phyloP scores from a whole-genome alignment of 2,888 invertebrate genomes.

The Bombylius major region DNA sequence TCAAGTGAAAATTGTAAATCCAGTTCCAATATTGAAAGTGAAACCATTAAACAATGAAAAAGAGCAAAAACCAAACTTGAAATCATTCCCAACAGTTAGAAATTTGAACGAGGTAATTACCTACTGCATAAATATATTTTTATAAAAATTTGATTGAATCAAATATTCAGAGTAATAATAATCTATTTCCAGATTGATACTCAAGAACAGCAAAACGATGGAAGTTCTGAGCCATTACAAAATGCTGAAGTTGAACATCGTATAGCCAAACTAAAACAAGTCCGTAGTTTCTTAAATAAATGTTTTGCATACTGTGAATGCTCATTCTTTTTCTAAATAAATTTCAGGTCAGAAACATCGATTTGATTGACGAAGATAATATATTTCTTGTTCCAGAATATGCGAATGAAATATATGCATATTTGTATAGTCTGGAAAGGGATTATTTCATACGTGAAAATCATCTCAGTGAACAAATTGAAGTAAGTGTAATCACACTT shows the following conservation, averaged over 20 bases:
- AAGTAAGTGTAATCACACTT: conserved; percentile 14
- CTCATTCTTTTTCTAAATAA: not conserved
- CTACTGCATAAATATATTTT: too few species aligned
- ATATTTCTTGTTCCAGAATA: conserved; percentile 72
- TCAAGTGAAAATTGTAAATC: conserved; percentile 14
- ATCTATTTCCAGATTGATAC: too few species aligned
- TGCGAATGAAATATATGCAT: conserved; percentile 78
- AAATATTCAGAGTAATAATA: too few species aligned
- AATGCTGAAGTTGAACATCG: conserved; percentile 18
- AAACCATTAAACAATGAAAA: too few species aligned
- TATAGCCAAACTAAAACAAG: not conserved
- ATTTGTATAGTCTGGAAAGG: conserved; percentile 63
- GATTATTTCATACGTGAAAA: conserved; percentile 50
- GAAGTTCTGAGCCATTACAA: conserved; percentile 28
- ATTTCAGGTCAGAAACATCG: conserved; percentile 53
- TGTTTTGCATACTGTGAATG: not conserved
- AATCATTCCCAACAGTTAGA: too few species aligned
- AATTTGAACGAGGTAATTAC: too few species aligned
- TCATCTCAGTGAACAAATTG: conserved; percentile 52
- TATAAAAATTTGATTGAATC: too few species aligned
- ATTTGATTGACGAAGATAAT: conserved; percentile 58
- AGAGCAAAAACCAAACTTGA: too few species aligned
- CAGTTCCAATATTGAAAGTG: too few species aligned
- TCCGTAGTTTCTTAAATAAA: conserved; percentile 6
- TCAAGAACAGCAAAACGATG: too few species aligned